Evolutionary conservation across 2,797 vertebrate species (phyloP), one percentile per base, ranked within the genome.

Genomic region (Choloepus didactylus): DNA sequence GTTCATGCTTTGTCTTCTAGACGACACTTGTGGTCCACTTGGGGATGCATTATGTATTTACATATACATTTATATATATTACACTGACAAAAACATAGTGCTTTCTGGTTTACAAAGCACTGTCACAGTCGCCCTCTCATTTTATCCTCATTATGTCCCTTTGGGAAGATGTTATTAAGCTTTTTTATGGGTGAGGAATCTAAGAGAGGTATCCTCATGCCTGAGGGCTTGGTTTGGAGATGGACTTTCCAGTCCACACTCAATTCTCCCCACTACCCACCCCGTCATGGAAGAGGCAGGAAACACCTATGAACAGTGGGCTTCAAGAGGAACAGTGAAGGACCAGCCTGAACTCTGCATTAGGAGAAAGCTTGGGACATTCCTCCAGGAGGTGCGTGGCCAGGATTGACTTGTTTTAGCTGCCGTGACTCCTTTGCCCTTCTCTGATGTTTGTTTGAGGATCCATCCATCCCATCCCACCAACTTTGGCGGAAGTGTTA

Each of bases 331-430:
- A 70, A 41, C 31, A 0, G 0, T 12, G 66, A 60, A 59, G 84
- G 79, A 27, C 41, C 31, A 4, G 11, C 3, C 14, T 29, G 67
- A 64, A 38, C 0, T 0, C 3, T 0, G 62, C 0, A 0, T 38
- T 25, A 7, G 56, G 41, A 56, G 44, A 1, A 2, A 64, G 59
- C 18, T 35, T 7, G n/a, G 16, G 51, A 8, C 31, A 7, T n/a
- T 75, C 27, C 69, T 10, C 2, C 54, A 9, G 18, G 35, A 59
- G 25, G 23, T 5, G 38, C 5, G 38, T 72, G 38, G 44, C 66
- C 14, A n/a, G 11, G 38, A 72, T 25, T 0, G 59, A 38, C 27
- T 6, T 9, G 1, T 25, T 6, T 23, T 29, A 67, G 56, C 6
- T 19, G 6, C 2, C 29, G 16, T 38, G 10, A 9, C 10, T 31